Evolutionary conservation across 2,113 vertebrate genomes (phyloP).

Genomic region (Bubo blakistoni): DNA sequence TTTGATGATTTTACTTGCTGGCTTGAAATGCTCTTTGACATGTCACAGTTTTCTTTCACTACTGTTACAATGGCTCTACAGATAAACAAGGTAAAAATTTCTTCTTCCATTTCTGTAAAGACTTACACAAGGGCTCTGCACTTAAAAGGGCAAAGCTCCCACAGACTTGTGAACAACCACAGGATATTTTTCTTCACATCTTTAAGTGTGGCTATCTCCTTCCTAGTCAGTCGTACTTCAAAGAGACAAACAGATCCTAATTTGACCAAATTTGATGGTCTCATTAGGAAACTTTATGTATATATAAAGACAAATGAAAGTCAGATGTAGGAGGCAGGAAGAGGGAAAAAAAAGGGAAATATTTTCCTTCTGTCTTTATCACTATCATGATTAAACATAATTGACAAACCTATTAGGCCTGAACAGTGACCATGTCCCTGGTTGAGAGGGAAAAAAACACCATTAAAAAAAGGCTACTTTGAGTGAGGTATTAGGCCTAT

Average conservation of each 20-base stretch:
- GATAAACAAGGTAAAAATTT: background rate
- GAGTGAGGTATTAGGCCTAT: background rate
- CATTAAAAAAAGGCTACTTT: background rate
- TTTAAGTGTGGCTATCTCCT: background rate
- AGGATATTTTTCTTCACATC: background rate
- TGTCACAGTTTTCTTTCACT: background rate
- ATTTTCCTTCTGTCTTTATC: background rate
- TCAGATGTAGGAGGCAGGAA: background rate
- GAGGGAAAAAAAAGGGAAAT: fast-evolving
- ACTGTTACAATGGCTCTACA: background rate
- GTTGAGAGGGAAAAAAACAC: background rate
- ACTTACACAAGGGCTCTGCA: background rate
- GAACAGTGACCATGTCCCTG: background rate
- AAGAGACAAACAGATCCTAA: background rate
- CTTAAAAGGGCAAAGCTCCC: fast-evolving
- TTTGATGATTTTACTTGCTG: background rate
- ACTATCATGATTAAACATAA: background rate
- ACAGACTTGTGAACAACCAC: background rate
- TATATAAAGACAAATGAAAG: background rate
- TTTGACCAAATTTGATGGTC: background rate
- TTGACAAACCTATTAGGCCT: background rate
- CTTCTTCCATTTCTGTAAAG: background rate
- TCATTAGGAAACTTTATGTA: background rate
- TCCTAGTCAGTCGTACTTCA: background rate
- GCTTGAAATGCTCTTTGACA: background rate